Base-by-base conservation (phyloP, 2,797 vertebrate genomes). In the Sciurus vulgaris region DNA sequence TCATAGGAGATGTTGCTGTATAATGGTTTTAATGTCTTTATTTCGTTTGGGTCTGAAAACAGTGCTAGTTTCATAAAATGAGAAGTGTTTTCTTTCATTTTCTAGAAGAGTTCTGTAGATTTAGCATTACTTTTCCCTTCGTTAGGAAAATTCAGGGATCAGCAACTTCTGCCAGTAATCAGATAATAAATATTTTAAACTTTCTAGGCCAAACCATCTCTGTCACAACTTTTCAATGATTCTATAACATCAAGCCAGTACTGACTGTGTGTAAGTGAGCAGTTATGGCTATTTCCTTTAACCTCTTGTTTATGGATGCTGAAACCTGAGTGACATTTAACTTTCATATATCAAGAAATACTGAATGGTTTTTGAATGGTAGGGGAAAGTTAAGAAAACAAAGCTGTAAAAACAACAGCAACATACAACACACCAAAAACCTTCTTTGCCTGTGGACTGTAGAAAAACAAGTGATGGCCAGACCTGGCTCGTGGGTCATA, bases 181-280 rank as follows among this genome's bases (percentile, higher is more conserved):
- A 11, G 54, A 18, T 14, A 35, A 26, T 35, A 82, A 73, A 17
- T 8, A n/a, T 44, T 70, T 56, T 33, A 28, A 47, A 49, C 35
- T 65, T 35, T 83, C 8, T 1, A 11, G 15, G 5, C 3, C 30
- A 5, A 17, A 14, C 2, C 14, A 8, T 10, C 79, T 77, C 26
- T 28, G 41, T 28, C 33, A 49, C 59, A 79, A 20, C 38, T 38
- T 12, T 38, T 33, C 41, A 69, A 4, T n/a, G 17, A 15, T 30
- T 2, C 10, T 4, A 5, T 38, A 24, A 10, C 1, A 3, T 4
- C 5, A 28, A 8, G 11, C 10, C 3, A 30, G 51, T 18, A 24
- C 0, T 41, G 73, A n/a, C n/a, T 11, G 6, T 35, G 33, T 0
- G 20, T 10, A 18, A 12, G 14, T n/a, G 26, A 49, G 18, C 22